Conservation (phyloP, 2,113 vertebrate genomes). For the Coreoperca whiteheadi region DNA sequence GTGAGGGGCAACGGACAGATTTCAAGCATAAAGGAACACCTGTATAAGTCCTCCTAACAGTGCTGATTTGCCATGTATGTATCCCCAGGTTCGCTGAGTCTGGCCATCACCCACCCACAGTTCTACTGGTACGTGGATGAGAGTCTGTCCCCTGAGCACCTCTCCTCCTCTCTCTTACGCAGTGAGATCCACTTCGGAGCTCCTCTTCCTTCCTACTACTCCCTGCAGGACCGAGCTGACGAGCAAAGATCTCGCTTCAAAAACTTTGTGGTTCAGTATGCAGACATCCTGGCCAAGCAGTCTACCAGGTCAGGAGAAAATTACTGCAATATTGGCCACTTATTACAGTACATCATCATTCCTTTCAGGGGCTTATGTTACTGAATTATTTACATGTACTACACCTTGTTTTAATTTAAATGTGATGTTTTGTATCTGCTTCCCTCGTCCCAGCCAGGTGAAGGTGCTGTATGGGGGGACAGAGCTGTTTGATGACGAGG, state of each 20-base stretch:
- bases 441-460: constrained; percentile 87
- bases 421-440: neutral
- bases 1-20: neutral
- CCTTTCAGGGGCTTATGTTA: constrained; percentile 58
- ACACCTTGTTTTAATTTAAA: neutral
- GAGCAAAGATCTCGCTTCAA: constrained; percentile 94
- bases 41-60: neutral
- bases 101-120: constrained; percentile 98
- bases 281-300: constrained; percentile 92
- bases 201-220: constrained; percentile 92
- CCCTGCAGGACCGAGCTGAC: constrained; percentile 91
- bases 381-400: neutral
- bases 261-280: constrained; percentile 94
- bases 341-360: neutral
- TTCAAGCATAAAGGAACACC: neutral
- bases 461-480: constrained; percentile 97
- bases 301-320: constrained; percentile 88
- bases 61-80: constrained; percentile 14
- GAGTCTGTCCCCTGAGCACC: constrained; percentile 89
- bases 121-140: constrained; percentile 99
- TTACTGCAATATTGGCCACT: too few relatives aligned
- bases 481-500: constrained; percentile 96
- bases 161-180: constrained; percentile 92
- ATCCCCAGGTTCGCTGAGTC: constrained; percentile 89
- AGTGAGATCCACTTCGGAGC: constrained; percentile 97